phyloP scores from a whole-genome alignment of 2,113 vertebrate species.

The Scortum barcoo region DNA sequence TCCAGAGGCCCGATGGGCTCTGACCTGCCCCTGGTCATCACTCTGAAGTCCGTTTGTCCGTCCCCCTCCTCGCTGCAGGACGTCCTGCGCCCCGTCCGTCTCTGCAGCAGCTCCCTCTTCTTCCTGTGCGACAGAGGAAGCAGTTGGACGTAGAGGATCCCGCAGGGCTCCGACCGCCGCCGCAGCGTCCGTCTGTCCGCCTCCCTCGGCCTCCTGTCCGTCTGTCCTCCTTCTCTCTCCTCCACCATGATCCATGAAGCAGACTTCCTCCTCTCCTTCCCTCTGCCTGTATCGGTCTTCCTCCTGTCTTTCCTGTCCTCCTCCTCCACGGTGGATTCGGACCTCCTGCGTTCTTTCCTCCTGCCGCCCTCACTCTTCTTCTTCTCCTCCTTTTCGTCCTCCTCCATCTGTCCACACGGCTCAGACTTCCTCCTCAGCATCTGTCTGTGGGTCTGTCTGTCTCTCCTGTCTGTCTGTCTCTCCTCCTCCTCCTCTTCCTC shows the following conservation, averaged over 20 bases:
- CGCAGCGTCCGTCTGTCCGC: conserved; percentile 21
- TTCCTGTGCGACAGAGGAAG: conserved; percentile 60
- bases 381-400: neutral
- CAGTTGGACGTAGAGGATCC: conserved; percentile 46
- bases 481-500: conserved; percentile 36
- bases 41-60: neutral
- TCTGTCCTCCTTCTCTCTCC: conserved; percentile 12
- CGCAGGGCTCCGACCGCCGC: conserved; percentile 45
- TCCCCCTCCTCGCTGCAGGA: conserved; percentile 45
- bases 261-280: conserved; percentile 32
- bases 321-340: conserved; percentile 28
- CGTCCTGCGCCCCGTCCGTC: conserved; percentile 28
- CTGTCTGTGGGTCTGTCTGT: neutral
- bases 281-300: neutral
- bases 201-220: neutral
- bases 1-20: neutral
- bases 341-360: conserved; percentile 33
- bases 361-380: neutral
- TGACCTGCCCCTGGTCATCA: conserved; percentile 2
- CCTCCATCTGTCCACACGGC: conserved; percentile 31
- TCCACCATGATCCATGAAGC: conserved; percentile 21
- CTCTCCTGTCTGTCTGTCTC: conserved; percentile 7
- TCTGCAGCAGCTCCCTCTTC: conserved; percentile 51
- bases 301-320: conserved; percentile 16
- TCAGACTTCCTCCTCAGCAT: conserved; percentile 67